Percentiles rank a stretch among this genome's conserved stretches.
Conservation (phyloP, 2,113 vertebrate genomes). For the Brienomyrus longianalis region DNA sequence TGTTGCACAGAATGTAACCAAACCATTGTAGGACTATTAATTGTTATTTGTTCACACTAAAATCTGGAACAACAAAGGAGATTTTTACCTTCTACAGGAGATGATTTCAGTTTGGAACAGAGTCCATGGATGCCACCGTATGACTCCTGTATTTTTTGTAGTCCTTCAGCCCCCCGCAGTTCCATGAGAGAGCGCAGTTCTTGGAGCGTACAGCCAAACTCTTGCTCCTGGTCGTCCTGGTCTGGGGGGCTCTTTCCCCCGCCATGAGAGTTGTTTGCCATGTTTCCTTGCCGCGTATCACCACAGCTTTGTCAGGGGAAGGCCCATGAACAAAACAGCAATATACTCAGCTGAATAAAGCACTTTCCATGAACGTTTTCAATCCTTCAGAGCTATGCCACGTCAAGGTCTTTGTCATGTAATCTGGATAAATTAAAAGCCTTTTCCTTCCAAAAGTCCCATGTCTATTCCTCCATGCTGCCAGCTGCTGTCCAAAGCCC, state of each 20-base stretch:
- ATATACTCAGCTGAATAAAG: neutral
- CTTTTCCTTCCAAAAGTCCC: conserved; percentile 52
- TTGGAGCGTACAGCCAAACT: conserved; percentile 76
- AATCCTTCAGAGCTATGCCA: conserved; percentile 59
- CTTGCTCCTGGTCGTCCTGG: conserved; percentile 74
- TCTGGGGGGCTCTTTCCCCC: conserved; percentile 75
- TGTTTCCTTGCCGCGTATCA: conserved; percentile 48
- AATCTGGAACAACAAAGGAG: neutral
- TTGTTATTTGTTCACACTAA: neutral
- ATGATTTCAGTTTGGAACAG: conserved; percentile 85
- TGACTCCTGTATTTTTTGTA: conserved; percentile 75
- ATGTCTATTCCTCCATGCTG: conserved; percentile 61
- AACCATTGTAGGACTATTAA: neutral
- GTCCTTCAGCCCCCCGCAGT: conserved; percentile 76
- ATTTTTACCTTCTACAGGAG: conserved; percentile 79
- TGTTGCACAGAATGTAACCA: neutral
- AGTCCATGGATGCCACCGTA: conserved; percentile 84
- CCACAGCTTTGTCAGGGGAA: conserved; percentile 48
- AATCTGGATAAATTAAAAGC: conserved; percentile 48
- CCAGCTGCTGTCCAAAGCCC: conserved; percentile 37
- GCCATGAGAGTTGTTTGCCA: conserved; percentile 86
- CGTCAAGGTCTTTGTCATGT: conserved; percentile 55
- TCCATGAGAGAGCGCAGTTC: conserved; percentile 91
- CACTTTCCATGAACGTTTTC: conserved; percentile 60
- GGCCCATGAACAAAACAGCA: conserved; percentile 50